Base-by-base conservation (phyloP, 1,140 invertebrate genomes). In the Tetragonula clypearis region DNA sequence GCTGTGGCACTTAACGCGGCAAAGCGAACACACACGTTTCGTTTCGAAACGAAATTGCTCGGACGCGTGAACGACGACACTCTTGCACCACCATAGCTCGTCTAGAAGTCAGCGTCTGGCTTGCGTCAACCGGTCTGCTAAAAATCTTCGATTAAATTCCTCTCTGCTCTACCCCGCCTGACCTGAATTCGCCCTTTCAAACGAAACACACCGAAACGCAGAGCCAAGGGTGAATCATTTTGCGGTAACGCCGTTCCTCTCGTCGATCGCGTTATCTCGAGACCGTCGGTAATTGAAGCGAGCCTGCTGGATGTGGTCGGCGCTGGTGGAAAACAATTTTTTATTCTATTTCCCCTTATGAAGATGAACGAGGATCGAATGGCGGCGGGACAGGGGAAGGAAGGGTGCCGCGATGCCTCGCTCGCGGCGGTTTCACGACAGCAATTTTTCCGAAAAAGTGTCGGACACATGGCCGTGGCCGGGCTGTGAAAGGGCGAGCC, bases 381-480 rank as follows among this genome's bases (percentile, higher is more conserved):
- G 76, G 68, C 17, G 58, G 56, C 79, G 82, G 66, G 69, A 84
- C 35, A 23, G 81, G 49, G 74, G 85, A 85, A 77, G 58, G 72
- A 62, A 41, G 30, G 26, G 14, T 6, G 41, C 35, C 35, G 35
- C 41, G 41, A 0, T 49, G 41, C 41, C 41, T 49, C 66, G 66
- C 66, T 79, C 56, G 77, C 49, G 53, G 30, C 66, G 76, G 68
- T 74, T 80, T 80, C 78, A 71, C 75, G 49, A 65, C 26, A 55
- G 85, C 79, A 85, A 88, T 90, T 90, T 90, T 90, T 88, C 76
- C 80, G 76, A 85, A 87, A 88, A 90, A 81, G 82, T 65, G 82
- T 69, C 89, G 89, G 88, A 88, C 90, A 90, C 90, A 90, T 90
- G 89, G 89, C 88, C 71, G 60, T 88, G 84, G 86, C 89, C 62